A percentile compares a stretch with the other conserved stretches of the same genome.
Conservation (phyloP, 2,113 vertebrate species). For the Coracopsis vasa region DNA sequence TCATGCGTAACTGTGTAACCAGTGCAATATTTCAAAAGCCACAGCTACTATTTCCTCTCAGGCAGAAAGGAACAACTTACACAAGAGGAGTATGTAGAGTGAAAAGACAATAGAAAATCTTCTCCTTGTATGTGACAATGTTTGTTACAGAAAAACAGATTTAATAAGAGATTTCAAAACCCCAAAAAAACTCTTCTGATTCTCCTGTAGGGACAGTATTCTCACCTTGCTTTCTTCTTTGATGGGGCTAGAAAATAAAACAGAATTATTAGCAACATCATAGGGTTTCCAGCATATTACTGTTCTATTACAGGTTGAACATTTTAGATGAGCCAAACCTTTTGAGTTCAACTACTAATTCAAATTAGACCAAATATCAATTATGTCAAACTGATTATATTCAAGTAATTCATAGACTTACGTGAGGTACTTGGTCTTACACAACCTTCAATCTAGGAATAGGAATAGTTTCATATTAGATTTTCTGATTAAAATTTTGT, state of each 20-base stretch:
- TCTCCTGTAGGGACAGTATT: not conserved
- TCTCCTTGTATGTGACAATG: not conserved
- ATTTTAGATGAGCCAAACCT: not conserved
- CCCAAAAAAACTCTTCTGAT: not conserved
- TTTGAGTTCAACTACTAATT: not conserved
- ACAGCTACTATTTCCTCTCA: not conserved
- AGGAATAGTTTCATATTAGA: not conserved
- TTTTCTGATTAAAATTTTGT: not conserved
- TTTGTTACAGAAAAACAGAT: not conserved
- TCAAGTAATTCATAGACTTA: slow-evolving; percentile 26
- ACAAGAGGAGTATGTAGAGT: not conserved
- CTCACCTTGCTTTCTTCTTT: slow-evolving; percentile 56
- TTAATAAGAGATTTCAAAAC: not conserved
- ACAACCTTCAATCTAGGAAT: slow-evolving; percentile 4
- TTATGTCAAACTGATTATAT: not conserved
- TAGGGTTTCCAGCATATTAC: not conserved
- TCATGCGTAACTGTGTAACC: not conserved
- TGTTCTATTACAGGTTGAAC: not conserved
- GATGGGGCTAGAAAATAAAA: slow-evolving; percentile 40
- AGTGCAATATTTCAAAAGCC: not conserved
- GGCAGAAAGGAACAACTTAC: not conserved
- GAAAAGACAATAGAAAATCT: not conserved
- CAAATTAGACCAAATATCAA: not conserved
- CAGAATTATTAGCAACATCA: slow-evolving; percentile 25
- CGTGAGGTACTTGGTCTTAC: not conserved